A percentile compares a stretch with the other conserved stretches of the same genome.
These are phyloP conservation scores for Cheilosia urbana DNA, from an alignment of 2,888 invertebrate genomes.

Conservation along the genomic window DNA sequence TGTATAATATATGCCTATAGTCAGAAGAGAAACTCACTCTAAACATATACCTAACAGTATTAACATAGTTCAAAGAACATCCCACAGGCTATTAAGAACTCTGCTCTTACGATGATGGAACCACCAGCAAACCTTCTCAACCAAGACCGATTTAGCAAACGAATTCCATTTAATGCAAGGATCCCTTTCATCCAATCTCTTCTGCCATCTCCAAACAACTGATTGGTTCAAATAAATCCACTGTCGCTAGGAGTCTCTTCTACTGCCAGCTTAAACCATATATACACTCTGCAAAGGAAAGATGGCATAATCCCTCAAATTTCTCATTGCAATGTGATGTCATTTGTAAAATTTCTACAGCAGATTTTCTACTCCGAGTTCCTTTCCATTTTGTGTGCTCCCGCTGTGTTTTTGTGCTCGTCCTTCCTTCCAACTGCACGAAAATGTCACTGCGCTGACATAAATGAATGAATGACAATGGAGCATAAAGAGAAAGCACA, in stretches of 20 bases:
- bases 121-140: no score
- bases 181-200: conserved; percentile 11
- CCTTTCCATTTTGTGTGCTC: conserved; percentile 35
- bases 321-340: conserved; percentile 63
- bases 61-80: no score
- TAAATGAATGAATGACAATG: conserved; percentile 49
- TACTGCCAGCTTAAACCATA: conserved; percentile 12
- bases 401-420: conserved; percentile 26
- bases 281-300: conserved; percentile 8
- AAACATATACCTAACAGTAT: no score
- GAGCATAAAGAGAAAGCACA: conserved; percentile 14
- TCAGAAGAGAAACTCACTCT: no score
- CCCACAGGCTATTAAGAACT: no score
- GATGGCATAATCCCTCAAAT: conserved; percentile 57
- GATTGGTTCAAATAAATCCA: conserved; percentile 59
- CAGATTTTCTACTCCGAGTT: conserved; percentile 45
- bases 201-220: conserved; percentile 23
- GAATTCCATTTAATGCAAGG: conserved; percentile 25
- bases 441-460: conserved; percentile 53
- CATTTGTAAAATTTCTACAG: conserved; percentile 64
- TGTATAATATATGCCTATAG: no score
- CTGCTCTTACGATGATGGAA: no score
- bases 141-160: conserved; percentile 2
- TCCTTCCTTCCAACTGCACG: conserved; percentile 56
- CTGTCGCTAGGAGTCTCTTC: conserved; percentile 44